Percentiles rank a stretch among this genome's conserved stretches.
Evolutionary conservation across 1,140 invertebrate genomes (phyloP).

Genomic region (Drosophila kurseongensis): DNA sequence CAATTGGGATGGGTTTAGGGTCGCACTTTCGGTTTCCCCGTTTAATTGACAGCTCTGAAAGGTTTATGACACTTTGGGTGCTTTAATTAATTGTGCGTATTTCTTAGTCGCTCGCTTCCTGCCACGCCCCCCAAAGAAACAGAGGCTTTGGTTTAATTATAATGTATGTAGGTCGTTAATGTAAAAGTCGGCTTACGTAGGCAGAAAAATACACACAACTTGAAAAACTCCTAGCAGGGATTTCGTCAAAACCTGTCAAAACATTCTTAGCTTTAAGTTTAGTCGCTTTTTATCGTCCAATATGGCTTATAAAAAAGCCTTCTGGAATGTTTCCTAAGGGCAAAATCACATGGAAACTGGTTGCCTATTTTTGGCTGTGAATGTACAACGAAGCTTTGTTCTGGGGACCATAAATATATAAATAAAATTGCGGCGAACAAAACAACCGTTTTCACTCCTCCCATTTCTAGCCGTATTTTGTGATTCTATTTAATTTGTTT

Average conservation of each 20-base stretch:
- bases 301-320: conserved; percentile 54
- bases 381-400: conserved; percentile 28
- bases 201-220: background rate
- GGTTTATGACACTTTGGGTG: conserved; percentile 70
- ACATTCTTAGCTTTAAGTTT: conserved; percentile 56
- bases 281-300: conserved; percentile 66
- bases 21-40: conserved; percentile 13
- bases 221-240: conserved; percentile 10
- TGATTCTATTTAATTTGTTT: conserved; percentile 51
- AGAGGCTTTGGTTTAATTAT: conserved; percentile 61
- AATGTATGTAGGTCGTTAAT: conserved; percentile 74
- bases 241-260: conserved; percentile 46
- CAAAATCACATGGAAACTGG: background rate
- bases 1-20: conserved; percentile 3
- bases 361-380: conserved; percentile 16
- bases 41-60: conserved; percentile 60
- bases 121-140: conserved; percentile 23
- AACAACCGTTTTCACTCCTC: conserved; percentile 23
- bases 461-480: background rate
- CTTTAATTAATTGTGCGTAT: conserved; percentile 73
- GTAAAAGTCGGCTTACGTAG: conserved; percentile 69
- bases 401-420: conserved; percentile 27
- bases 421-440: conserved; percentile 49
- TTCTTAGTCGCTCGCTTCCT: conserved; percentile 31
- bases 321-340: background rate